A percentile compares a stretch with the other conserved stretches of the same genome.
phyloP scores from a whole-genome alignment of 2,113 vertebrate genomes.

The Oncorhynchus kisutch region DNA sequence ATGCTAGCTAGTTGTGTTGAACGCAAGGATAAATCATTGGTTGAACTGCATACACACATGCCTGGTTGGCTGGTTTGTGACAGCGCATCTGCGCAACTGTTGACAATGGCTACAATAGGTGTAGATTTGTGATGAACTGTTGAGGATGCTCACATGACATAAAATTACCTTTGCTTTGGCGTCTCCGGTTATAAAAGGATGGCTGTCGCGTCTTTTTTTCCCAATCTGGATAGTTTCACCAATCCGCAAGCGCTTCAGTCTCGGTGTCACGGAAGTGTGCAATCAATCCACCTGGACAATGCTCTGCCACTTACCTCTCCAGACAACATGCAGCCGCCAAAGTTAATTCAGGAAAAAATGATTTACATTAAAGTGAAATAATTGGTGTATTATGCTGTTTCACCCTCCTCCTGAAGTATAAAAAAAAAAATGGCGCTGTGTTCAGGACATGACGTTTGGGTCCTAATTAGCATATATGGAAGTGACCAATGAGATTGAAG shows the following conservation, averaged over 20 bases:
- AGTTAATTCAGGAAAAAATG: background rate
- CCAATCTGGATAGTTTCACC: constrained; percentile 26
- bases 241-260: constrained; percentile 23
- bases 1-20: too few species aligned
- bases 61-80: too few species aligned
- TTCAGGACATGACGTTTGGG: constrained; percentile 73
- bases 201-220: background rate
- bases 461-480: constrained; percentile 68
- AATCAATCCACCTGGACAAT: constrained; percentile 1
- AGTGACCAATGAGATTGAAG: constrained; percentile 66
- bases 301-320: background rate
- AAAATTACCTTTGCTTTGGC: constrained; percentile 25
- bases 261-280: background rate
- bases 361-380: constrained; percentile 38
- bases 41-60: too few species aligned
- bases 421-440: constrained; percentile 72
- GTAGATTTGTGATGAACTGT: too few species aligned
- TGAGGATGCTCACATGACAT: background rate
- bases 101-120: too few species aligned
- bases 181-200: background rate
- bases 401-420: constrained; percentile 48
- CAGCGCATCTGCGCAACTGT: too few species aligned
- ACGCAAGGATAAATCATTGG: too few species aligned
- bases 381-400: constrained; percentile 65
- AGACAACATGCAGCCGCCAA: background rate